phyloP scores from a whole-genome alignment of 2,113 vertebrate genomes.

The Chamaetylas fuelleborni region DNA sequence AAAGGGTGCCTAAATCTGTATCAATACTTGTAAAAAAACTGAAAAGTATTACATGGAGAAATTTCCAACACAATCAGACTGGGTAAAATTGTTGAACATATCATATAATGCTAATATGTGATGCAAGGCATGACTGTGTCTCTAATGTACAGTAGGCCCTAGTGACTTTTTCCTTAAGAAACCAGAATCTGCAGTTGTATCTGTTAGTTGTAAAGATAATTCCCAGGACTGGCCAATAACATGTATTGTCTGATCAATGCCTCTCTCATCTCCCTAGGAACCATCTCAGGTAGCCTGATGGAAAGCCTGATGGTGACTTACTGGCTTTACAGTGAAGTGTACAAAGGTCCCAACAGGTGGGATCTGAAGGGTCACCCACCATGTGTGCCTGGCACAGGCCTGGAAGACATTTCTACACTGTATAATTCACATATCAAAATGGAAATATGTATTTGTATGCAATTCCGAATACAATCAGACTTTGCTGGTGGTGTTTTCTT shows the following conservation, averaged over 20 bases:
- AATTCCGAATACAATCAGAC: not conserved
- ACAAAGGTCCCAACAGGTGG: not conserved
- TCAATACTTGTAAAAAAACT: not conserved
- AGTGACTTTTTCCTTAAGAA: not conserved
- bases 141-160: not conserved
- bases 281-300: not conserved
- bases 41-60: not conserved
- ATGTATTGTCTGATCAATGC: not conserved
- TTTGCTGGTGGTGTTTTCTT: not conserved
- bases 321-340: not conserved
- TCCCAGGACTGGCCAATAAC: not conserved
- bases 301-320: not conserved
- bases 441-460: not conserved
- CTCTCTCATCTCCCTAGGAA: not conserved
- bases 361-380: not conserved
- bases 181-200: not conserved
- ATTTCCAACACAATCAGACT: not conserved
- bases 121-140: not conserved
- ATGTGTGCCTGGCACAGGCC: not conserved
- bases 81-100: rapidly evolving
- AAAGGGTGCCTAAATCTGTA: not conserved
- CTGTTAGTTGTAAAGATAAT: not conserved
- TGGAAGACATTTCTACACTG: not conserved
- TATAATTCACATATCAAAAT: not conserved
- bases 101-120: not conserved